phyloP scores from a whole-genome alignment of 2,113 vertebrate species.

The Myotis davidii region DNA sequence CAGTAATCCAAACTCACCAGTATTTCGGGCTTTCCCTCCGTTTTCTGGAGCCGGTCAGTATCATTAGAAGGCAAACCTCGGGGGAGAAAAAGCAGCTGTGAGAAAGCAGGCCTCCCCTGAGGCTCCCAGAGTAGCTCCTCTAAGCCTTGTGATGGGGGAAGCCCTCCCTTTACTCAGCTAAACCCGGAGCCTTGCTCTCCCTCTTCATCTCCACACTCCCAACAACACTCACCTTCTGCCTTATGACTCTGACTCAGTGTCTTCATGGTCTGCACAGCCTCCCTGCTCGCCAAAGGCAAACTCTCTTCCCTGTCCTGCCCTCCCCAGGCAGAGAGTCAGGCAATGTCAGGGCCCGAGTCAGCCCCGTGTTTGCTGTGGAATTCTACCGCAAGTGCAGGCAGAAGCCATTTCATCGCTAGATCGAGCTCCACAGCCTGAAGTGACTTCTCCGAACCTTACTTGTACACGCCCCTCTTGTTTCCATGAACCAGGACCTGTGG shows the following conservation, averaged over 20 bases:
- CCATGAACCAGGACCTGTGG: background rate
- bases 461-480: background rate
- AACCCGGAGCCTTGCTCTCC: background rate
- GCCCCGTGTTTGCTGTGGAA: background rate
- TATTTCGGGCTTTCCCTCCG: background rate
- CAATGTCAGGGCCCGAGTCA: background rate
- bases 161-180: too few species aligned
- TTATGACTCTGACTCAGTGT: background rate
- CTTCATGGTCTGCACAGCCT: background rate
- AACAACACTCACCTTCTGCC: slow-evolving; percentile 10
- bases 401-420: background rate
- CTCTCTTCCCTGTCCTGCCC: background rate
- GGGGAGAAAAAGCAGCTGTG: background rate
- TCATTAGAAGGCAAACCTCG: background rate
- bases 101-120: background rate
- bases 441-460: background rate
- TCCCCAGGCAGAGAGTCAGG: background rate
- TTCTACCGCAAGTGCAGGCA: background rate
- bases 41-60: background rate
- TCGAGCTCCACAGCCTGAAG: background rate
- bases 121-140: background rate
- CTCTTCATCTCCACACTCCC: background rate
- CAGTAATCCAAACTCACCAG: background rate
- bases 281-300: background rate
- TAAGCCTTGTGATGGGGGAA: background rate